These are phyloP conservation scores for Larimichthys polyactis DNA, from an alignment of 2,113 vertebrate species.

Conservation along the genomic window DNA sequence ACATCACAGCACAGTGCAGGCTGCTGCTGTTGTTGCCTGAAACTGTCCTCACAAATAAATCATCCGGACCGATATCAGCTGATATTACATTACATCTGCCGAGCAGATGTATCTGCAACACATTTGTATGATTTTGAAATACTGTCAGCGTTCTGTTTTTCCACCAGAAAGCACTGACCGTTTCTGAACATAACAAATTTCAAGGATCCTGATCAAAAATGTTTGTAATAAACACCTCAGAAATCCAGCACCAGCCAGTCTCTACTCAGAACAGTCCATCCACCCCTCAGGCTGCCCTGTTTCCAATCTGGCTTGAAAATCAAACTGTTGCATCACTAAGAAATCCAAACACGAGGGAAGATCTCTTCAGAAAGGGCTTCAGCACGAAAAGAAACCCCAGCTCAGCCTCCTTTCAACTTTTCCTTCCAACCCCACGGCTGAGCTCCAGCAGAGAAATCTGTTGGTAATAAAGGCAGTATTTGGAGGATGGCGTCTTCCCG, in stretches of 20 bases:
- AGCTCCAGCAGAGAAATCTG: conserved; percentile 52
- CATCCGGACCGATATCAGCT: background rate
- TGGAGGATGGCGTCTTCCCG: conserved; percentile 40
- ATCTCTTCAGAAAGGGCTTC: background rate
- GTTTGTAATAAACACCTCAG: background rate
- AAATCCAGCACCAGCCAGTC: background rate
- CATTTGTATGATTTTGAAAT: background rate
- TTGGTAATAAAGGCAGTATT: conserved; percentile 53
- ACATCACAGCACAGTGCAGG: background rate
- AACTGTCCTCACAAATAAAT: background rate
- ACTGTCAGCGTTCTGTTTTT: background rate
- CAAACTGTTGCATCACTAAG: background rate
- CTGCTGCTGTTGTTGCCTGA: background rate
- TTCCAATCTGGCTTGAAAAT: conserved; percentile 13
- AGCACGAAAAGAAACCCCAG: background rate
- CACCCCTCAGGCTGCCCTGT: background rate
- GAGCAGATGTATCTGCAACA: too few relatives aligned
- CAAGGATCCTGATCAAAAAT: background rate
- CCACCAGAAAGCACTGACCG: background rate
- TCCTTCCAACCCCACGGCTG: conserved; percentile 4
- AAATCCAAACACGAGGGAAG: conserved; percentile 3
- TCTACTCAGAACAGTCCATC: background rate
- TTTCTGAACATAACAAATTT: background rate
- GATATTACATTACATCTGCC: background rate
- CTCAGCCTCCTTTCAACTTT: conserved; percentile 14